Percentiles rank a stretch among this genome's conserved stretches.
These are phyloP conservation scores for Linyphia triangularis DNA, from an alignment of 2,888 invertebrate species.

Conservation along the genomic window DNA sequence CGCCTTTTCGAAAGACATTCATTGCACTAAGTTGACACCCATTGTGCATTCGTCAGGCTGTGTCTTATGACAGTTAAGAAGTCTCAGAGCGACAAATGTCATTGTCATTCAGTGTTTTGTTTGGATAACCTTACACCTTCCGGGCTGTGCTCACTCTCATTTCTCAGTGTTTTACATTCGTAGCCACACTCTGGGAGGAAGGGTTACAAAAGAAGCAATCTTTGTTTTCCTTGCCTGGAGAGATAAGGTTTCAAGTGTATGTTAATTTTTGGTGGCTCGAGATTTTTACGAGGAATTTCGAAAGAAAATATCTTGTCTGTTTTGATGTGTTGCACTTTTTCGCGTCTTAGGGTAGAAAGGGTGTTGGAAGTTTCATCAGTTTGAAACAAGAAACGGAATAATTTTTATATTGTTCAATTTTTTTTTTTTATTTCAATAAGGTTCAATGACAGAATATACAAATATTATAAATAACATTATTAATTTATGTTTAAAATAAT, in stretches of 20 bases:
- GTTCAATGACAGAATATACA: too few species aligned
- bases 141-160: background rate
- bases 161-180: background rate
- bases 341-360: too few species aligned
- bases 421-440: too few species aligned
- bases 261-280: too few species aligned
- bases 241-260: background rate
- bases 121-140: background rate
- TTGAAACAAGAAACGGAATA: too few species aligned
- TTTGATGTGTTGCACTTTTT: too few species aligned
- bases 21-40: background rate
- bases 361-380: too few species aligned
- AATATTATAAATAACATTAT: too few species aligned
- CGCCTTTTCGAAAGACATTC: background rate
- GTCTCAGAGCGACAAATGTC: slow-evolving; percentile 14
- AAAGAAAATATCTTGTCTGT: too few species aligned
- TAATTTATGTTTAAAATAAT: too few species aligned
- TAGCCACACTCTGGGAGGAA: background rate
- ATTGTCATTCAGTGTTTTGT: slow-evolving; percentile 19
- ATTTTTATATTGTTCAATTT: too few species aligned
- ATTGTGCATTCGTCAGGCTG: background rate
- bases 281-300: too few species aligned
- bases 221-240: background rate
- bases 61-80: background rate
- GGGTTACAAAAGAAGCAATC: background rate